phyloP scores from a whole-genome alignment of 2,888 invertebrate species.

The Drosophila niveifrons region DNA sequence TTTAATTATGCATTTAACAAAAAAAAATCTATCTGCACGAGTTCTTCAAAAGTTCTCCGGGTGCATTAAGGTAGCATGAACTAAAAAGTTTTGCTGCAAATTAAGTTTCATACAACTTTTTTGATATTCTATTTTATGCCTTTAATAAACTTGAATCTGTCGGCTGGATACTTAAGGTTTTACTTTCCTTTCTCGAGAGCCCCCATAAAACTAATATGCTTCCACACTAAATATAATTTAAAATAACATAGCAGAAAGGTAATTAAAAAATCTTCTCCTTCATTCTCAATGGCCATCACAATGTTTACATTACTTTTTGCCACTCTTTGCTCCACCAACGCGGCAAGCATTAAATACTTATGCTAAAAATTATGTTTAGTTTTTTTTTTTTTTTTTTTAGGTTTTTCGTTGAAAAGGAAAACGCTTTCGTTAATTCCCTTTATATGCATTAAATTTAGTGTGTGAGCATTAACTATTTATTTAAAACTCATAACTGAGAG shows the following conservation, averaged over 20 bases:
- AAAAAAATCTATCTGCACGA: too few relatives aligned
- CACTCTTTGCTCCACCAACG: background rate
- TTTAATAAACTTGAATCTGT: background rate
- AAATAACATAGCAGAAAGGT: background rate
- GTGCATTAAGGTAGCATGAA: background rate
- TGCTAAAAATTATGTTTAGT: conserved; percentile 8
- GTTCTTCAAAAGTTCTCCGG: background rate
- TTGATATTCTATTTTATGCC: background rate
- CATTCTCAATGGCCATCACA: background rate
- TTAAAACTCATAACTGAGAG: conserved; percentile 19
- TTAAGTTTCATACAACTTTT: background rate
- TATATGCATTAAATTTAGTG: conserved; percentile 23
- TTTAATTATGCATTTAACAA: too few relatives aligned
- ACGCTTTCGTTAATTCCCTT: conserved; percentile 1
- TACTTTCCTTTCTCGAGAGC: background rate
- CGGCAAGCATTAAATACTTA: conserved; percentile 5
- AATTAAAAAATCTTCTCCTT: background rate
- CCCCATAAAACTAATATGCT: background rate
- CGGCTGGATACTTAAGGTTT: background rate
- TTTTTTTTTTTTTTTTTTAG: background rate
- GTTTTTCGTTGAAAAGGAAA: background rate
- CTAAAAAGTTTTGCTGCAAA: background rate
- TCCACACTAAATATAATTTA: background rate
- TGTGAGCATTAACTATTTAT: conserved; percentile 23
- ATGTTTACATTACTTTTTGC: background rate